Conservation (phyloP, 2,888 invertebrate species). For the Sclerodermus sp. region DNA sequence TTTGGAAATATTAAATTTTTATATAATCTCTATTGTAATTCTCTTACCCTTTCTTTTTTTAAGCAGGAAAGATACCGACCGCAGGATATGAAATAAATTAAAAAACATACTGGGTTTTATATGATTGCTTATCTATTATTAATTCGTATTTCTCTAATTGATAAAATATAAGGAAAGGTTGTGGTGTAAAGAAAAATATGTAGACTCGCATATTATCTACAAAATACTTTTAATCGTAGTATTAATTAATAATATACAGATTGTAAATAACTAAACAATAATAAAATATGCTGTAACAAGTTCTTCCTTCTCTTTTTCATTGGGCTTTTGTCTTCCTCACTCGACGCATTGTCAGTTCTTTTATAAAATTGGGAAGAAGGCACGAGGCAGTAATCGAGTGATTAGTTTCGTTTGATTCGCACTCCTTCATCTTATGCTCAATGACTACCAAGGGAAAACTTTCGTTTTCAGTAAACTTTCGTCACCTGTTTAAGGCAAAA, state of each 20-base stretch:
- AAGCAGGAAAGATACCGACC: too few relatives aligned
- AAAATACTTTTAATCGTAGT: slow-evolving; percentile 58
- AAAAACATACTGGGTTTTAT: too few relatives aligned
- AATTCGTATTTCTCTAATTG: too few relatives aligned
- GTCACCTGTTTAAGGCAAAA: slow-evolving; percentile 11
- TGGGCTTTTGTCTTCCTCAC: slow-evolving; percentile 6
- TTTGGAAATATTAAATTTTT: too few relatives aligned
- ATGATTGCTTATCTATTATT: too few relatives aligned
- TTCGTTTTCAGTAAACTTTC: slow-evolving; percentile 1
- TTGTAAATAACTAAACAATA: slow-evolving; percentile 58
- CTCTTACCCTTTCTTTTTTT: too few relatives aligned
- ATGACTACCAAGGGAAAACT: neutral
- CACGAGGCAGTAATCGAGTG: slow-evolving; percentile 36
- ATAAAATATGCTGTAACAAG: slow-evolving; percentile 57
- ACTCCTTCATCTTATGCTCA: neutral
- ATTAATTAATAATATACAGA: slow-evolving; percentile 57
- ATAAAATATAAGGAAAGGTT: too few relatives aligned
- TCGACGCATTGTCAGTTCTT: slow-evolving; percentile 15
- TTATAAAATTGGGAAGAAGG: slow-evolving; percentile 40
- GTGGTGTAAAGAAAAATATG: slow-evolving; percentile 2
- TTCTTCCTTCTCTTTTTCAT: slow-evolving; percentile 27
- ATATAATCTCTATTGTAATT: too few relatives aligned
- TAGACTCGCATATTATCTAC: slow-evolving; percentile 45
- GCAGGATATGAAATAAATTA: too few relatives aligned
- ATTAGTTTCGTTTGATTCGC: neutral